A percentile compares a stretch with the other conserved stretches of the same genome.
Evolutionary conservation across 2,888 invertebrate genomes (phyloP).

Genomic region (Eupithecia abbreviata): DNA sequence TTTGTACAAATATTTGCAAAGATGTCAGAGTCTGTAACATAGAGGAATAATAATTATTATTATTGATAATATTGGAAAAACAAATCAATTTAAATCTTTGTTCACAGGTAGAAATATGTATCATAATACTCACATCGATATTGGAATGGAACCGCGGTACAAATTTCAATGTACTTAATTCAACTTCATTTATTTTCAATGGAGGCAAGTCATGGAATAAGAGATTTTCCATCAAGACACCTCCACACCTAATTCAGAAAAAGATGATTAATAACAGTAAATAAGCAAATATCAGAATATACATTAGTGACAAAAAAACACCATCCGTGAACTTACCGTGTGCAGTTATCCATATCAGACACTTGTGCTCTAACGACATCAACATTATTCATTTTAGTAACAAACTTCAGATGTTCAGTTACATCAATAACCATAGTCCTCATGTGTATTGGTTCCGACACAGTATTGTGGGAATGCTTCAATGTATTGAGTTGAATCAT

Average conservation of each 20-base stretch:
- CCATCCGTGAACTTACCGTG: slow-evolving; percentile 40
- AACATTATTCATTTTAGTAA: slow-evolving; percentile 17
- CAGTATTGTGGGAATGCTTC: slow-evolving; percentile 81
- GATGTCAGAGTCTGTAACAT: slow-evolving; percentile 42
- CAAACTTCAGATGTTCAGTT: slow-evolving; percentile 35
- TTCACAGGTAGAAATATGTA: not conserved
- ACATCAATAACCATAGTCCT: slow-evolving; percentile 48
- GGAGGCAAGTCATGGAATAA: slow-evolving; percentile 43
- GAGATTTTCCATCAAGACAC: slow-evolving; percentile 49
- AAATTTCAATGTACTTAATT: slow-evolving; percentile 42
- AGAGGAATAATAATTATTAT: not conserved
- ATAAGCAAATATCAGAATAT: not conserved
- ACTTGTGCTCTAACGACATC: slow-evolving; percentile 39
- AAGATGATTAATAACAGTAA: not conserved
- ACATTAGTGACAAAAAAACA: not conserved
- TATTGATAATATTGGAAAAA: not conserved
- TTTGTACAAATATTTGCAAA: slow-evolving; percentile 49
- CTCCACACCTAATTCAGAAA: slow-evolving; percentile 51
- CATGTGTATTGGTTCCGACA: slow-evolving; percentile 84
- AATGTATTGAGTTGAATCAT: slow-evolving; percentile 90
- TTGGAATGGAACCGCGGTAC: slow-evolving; percentile 38
- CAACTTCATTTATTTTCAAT: slow-evolving; percentile 27
- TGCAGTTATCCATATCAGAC: slow-evolving; percentile 34
- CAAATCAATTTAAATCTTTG: not conserved
- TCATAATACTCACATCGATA: slow-evolving; percentile 42